Base-by-base conservation (phyloP, 1,140 invertebrate genomes). In the Lineus longissimus region DNA sequence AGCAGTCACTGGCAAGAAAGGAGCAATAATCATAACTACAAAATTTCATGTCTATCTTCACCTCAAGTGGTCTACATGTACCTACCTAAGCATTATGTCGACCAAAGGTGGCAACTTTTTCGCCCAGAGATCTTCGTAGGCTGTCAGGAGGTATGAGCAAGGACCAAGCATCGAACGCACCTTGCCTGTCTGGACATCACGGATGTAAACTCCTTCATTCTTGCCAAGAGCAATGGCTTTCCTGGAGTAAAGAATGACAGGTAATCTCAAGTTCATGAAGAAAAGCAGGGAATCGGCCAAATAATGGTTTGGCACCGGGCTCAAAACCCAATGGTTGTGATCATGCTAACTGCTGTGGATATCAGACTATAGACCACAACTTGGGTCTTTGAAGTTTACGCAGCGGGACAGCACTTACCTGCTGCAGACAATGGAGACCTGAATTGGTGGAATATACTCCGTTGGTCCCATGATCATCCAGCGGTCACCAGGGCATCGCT, bases 151-250 rank as follows among this genome's bases (percentile, higher is more conserved):
- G 68, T 84, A 84, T 0, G 83, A 70, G 55, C 69, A 47, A 1
- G 75, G 75, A 19, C 76, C 76, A 69, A 76, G 73, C 15, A 73
- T 66, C 33, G 72, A 63, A 25, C 74, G 56, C 9, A 78, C 73
- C 64, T 75, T 69, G 27, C 83, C 83, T 55, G 76, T 76, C 61
- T 82, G 74, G 11, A 72, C 72, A 67, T 84, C 76, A 58, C 83
- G 71, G 22, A 84, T 76, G 74, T 84, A 84, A 19, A 84, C 78
- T 30, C 83, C 83, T 73, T 84, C 83, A 76, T 83, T 84, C 55
- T 82, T 80, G 69, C 80, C 82, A n/a, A 84, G 67, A 36, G 83
- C 80, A 43, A 84, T 82, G 33, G 81, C 75, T 55, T 73, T 65
- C 43, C 76, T 76, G 59, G 45, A 74, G 70, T 40, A 60, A 61